Evolutionary conservation across 2,888 invertebrate genomes (phyloP).

Genomic region (Craniophora ligustri): DNA sequence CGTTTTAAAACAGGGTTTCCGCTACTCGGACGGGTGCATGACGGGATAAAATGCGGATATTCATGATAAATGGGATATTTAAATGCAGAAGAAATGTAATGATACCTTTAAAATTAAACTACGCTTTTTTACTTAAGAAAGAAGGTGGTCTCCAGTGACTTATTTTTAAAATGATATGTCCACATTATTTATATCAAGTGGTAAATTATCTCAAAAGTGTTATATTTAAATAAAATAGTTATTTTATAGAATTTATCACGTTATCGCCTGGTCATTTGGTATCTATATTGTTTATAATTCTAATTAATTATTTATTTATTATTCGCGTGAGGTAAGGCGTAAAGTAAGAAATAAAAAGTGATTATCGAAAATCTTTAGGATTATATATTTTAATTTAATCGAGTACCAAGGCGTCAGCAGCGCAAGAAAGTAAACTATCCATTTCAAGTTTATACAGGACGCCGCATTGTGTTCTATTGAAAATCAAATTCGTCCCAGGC

Average conservation of each 20-base stretch:
- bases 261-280: no score
- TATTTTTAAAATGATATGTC: no score
- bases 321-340: background rate
- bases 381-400: conserved; percentile 51
- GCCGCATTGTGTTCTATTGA: conserved; percentile 77
- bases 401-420: conserved; percentile 51
- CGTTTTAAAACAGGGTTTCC: background rate
- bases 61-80: conserved; percentile 28
- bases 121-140: no score
- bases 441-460: conserved; percentile 60
- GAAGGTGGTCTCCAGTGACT: no score
- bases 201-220: no score
- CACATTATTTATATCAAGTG: no score
- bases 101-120: conserved; percentile 9
- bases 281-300: background rate
- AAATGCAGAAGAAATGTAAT: conserved; percentile 17
- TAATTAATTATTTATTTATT: background rate
- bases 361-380: no score
- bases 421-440: conserved; percentile 63
- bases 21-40: conserved; percentile 2
- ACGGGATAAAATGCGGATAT: conserved; percentile 8
- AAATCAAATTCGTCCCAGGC: conserved; percentile 75
- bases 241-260: no score
- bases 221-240: no score
- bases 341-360: no score